Conservation (phyloP, 2,113 vertebrate species). For the Morone chrysops region DNA sequence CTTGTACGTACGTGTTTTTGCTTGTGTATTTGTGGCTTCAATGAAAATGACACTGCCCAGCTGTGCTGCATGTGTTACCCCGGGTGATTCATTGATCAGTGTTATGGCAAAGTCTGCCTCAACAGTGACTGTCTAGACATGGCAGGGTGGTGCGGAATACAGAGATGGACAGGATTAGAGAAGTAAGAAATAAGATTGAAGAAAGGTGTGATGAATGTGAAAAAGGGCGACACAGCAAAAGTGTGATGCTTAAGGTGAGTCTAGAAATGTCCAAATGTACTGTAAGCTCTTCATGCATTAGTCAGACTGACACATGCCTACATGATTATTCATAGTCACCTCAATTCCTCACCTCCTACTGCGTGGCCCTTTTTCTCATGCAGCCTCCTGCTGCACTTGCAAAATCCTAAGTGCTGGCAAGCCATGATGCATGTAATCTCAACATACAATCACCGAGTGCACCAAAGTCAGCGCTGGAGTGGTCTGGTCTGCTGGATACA, state of each 20-base stretch:
- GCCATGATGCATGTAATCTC: constrained; percentile 49
- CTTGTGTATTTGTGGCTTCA: constrained; percentile 40
- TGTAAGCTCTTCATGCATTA: constrained; percentile 15
- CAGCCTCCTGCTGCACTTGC: constrained; percentile 39
- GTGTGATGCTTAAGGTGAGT: constrained; percentile 1
- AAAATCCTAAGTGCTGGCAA: constrained; percentile 31
- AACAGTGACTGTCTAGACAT: constrained; percentile 66
- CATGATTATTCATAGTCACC: constrained; percentile 64
- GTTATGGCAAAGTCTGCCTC: constrained; percentile 62
- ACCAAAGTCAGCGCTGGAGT: not conserved
- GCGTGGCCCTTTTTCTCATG: constrained; percentile 24
- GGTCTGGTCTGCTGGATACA: constrained; percentile 1
- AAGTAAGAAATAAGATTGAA: not conserved
- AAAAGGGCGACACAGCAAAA: not conserved
- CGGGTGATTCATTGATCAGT: constrained; percentile 76
- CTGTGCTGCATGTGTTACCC: constrained; percentile 59
- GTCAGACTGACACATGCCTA: constrained; percentile 42
- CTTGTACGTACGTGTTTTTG: constrained; percentile 13
- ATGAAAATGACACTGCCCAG: constrained; percentile 51
- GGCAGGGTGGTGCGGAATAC: constrained; percentile 42
- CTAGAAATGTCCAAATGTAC: constrained; percentile 8
- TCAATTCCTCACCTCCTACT: constrained; percentile 43
- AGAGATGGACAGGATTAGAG: constrained; percentile 34
- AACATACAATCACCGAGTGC: constrained; percentile 13
- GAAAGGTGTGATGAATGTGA: constrained; percentile 24